Evolutionary conservation across 1,140 invertebrate species (phyloP).

Genomic region (Drosophila repleta): DNA sequence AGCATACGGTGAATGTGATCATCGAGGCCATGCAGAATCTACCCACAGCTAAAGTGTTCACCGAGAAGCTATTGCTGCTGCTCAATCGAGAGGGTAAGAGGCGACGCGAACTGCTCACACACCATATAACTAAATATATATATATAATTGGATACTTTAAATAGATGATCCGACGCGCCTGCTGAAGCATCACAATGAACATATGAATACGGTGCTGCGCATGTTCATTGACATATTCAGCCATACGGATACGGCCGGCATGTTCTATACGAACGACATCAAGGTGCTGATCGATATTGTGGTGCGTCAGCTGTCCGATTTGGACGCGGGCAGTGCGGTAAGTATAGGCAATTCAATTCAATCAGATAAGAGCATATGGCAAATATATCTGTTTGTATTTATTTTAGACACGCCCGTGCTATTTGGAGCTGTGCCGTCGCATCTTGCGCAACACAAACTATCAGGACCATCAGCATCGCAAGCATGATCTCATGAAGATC

Average conservation of each 20-base stretch:
- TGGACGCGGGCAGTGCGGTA: constrained; percentile 94
- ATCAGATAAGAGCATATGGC: background rate
- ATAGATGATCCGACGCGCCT: constrained; percentile 94
- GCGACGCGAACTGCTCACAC: no score
- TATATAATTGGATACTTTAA: background rate
- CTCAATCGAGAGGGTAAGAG: constrained; percentile 94
- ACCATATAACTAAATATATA: background rate
- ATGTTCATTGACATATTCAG: constrained; percentile 94
- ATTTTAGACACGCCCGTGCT: constrained; percentile 88
- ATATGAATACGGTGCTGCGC: constrained; percentile 94
- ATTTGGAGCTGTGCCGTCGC: constrained; percentile 90
- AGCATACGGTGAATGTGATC: constrained; percentile 89
- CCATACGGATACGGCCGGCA: constrained; percentile 89
- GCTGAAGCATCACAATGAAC: constrained; percentile 91
- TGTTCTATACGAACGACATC: constrained; percentile 97
- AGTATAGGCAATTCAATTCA: constrained; percentile 35
- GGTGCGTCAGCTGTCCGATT: constrained; percentile 93
- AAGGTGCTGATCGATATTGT: constrained; percentile 97
- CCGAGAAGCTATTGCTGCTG: constrained; percentile 93
- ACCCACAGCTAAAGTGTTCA: constrained; percentile 92
- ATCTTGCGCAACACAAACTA: constrained; percentile 91
- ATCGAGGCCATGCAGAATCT: constrained; percentile 89
- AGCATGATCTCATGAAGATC: constrained; percentile 91
- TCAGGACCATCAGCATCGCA: constrained; percentile 89
- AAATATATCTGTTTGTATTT: constrained; percentile 1